These are phyloP conservation scores for Chloromyia formosa DNA, from an alignment of 2,888 invertebrate genomes.

Conservation along the genomic window DNA sequence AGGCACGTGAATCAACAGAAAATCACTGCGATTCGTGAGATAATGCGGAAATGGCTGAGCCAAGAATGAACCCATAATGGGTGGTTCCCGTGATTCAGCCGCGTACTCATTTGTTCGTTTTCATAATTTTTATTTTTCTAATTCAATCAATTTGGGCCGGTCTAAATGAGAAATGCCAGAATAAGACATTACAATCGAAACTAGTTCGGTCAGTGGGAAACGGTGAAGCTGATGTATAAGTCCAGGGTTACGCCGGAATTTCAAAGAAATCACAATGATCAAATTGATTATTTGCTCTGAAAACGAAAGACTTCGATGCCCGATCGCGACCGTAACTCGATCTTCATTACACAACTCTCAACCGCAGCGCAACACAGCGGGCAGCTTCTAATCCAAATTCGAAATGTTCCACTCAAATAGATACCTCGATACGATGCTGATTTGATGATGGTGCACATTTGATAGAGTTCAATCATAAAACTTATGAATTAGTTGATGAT, in stretches of 20 bases:
- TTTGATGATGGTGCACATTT: conserved; percentile 38
- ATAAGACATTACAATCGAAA: conserved; percentile 33
- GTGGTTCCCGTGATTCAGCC: conserved; percentile 23
- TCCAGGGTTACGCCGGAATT: too few species aligned
- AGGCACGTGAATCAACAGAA: conserved; percentile 15
- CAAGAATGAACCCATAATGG: conserved; percentile 7
- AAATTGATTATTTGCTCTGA: too few species aligned
- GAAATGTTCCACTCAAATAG: neutral
- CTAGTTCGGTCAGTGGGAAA: neutral
- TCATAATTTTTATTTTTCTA: conserved; percentile 28
- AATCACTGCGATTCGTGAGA: conserved; percentile 11
- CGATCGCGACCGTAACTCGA: too few species aligned
- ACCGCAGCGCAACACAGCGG: too few species aligned
- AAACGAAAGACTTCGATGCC: too few species aligned
- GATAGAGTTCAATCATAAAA: conserved; percentile 35
- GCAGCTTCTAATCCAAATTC: neutral
- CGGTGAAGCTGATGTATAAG: too few species aligned
- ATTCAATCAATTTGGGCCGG: conserved; percentile 38
- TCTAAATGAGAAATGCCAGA: conserved; percentile 11
- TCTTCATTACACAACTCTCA: too few species aligned
- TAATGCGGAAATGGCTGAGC: conserved; percentile 2
- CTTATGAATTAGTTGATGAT: conserved; percentile 41
- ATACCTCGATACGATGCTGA: conserved; percentile 21
- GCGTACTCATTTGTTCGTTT: conserved; percentile 10
- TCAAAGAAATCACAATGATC: too few species aligned